Evolutionary conservation across 2,888 invertebrate species (phyloP), one percentile per base, ranked within the genome.

Genomic region (Neoitamus cyanurus): DNA sequence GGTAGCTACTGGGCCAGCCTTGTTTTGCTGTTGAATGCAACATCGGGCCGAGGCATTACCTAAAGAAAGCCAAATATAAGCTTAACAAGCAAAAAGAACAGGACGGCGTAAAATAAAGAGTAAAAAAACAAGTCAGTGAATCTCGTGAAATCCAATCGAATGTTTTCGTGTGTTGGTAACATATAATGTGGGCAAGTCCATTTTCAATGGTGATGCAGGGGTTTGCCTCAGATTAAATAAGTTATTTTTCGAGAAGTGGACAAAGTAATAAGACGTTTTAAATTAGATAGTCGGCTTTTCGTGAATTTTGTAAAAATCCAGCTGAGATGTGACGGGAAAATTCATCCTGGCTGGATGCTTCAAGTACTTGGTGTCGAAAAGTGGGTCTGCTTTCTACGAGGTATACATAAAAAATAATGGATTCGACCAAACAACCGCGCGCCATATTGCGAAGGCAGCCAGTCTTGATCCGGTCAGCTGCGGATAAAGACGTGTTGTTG

Each of bases 391-490:
- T 73, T 83, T 72, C 34, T 72, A 46, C 46, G 72, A 46, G 15
- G 48, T 83, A 83, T 80, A 83, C 82, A 83, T 69, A 84, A 73
- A 83, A 75, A 83, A 84, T 85, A 87, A 87, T 88, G 87, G 86
- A 87, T 87, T 88, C 88, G 88, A 87, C 88, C 88, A 88, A 88
- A 88, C 88, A 88, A 88, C 87, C 88, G 89, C 89, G 89, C 89
- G 89, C 89, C 89, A 89, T 89, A 88, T 89, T 89, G 89, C 88
- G 87, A 88, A 88, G 88, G 87, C 84, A 88, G 88, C 92, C 93
- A 93, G 93, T 93, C 93, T 92, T 93, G 92, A 92, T 93, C 92
- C 92, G 92, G 92, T 92, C 91, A 92, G 90, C 91, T 91, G 91
- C 91, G 91, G 92, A 91, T 92, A 88, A 89, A 90, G 92, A 92